Base-by-base conservation (phyloP, 2,797 vertebrate species). In the Tympanoctomys barrerae region DNA sequence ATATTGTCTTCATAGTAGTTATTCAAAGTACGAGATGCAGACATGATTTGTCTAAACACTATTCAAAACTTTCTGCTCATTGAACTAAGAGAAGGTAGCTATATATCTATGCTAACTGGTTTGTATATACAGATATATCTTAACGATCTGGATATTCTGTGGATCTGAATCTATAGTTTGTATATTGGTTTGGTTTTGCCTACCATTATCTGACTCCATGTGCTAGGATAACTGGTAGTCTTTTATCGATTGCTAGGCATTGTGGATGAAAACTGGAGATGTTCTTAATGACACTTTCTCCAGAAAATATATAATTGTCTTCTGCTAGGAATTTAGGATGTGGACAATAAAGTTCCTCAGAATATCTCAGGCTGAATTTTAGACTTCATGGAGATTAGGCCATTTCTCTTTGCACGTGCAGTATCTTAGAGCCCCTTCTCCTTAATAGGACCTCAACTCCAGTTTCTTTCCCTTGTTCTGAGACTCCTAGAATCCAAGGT, bases 281-380 rank as follows among this genome's bases (percentile, higher is more conserved):
- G 46, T 1, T 90, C 2, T 62, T 94, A 26, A 31, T 78, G 10
- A 66, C 62, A 36, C 24, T 57, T 5, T 91, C 68, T 86, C 82
- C 16, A 87, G 49, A 88, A n/a, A 46, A 39, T 57, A 78, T 61
- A 90, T 78, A 36, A 59, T 71, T 95, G 81, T 39, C n/a, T 91
- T 90, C 78, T 31, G 4, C n/a, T 91, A 79, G 24, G 7, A 13
- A 91, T 7, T 54, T 49, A 83, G 26, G 28, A 80, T n/a, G 62
- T 0, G 90, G 10, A 21, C 9, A 57, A 31, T 86, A 10, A 73
- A 70, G 39, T n/a, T 80, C 31, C 39, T 84, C 5, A 81, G 36
- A 39, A 7, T 39, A 31, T 52, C 90, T 94, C 26, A 28, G 52
- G 21, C 54, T 90, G 33, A 33, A 83, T 59, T 77, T 52, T 42